Evolutionary conservation across 2,113 vertebrate species (phyloP).

Genomic region (Crotalus horridus): DNA sequence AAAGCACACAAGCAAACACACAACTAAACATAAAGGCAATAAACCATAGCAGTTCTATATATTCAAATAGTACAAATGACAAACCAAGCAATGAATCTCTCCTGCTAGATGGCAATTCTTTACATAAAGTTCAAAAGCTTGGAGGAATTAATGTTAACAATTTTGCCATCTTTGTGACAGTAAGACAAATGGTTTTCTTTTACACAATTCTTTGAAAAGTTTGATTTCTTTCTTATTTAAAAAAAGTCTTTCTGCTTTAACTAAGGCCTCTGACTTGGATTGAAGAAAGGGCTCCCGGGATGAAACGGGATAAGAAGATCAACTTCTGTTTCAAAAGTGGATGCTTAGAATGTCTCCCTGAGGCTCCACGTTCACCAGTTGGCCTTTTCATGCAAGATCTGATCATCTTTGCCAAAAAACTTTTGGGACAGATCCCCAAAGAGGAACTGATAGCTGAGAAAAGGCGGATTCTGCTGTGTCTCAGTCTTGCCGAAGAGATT

Average conservation of each 20-base stretch:
- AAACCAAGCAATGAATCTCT: not conserved
- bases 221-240: not conserved
- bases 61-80: not conserved
- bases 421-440: constrained; percentile 73
- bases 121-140: not conserved
- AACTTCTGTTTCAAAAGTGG: constrained; percentile 82
- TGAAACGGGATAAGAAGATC: constrained; percentile 80
- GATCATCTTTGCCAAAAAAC: constrained; percentile 82
- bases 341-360: constrained; percentile 78
- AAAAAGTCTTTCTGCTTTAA: constrained; percentile 35
- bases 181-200: not conserved
- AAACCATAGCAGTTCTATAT: not conserved
- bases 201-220: not conserved
- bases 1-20: not conserved
- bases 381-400: constrained; percentile 93
- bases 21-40: not conserved
- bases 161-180: not conserved
- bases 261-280: constrained; percentile 85
- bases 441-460: constrained; percentile 77
- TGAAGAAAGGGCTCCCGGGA: constrained; percentile 83
- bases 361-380: constrained; percentile 66
- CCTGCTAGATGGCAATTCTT: not conserved
- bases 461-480: constrained; percentile 79
- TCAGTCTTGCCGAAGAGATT: constrained; percentile 81
- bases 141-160: not conserved